These are phyloP conservation scores for Parazoanthus swiftii DNA, from an alignment of 92 coral and sea anemone species.

Conservation along the genomic window DNA sequence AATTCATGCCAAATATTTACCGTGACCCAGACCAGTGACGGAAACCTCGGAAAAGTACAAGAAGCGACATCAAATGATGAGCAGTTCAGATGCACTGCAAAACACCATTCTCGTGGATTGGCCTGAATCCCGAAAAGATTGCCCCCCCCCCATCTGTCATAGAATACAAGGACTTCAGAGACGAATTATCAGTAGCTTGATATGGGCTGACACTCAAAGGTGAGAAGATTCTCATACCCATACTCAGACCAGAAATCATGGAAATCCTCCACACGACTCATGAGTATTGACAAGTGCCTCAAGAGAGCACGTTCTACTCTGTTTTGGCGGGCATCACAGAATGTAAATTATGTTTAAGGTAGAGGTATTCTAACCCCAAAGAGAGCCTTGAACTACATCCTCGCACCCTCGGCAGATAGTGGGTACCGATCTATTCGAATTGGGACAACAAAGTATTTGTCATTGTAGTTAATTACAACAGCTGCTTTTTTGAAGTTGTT, in stretches of 20 bases:
- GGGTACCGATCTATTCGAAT: too few relatives aligned
- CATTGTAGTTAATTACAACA: too few relatives aligned
- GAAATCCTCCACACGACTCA: neutral
- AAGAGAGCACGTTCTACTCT: neutral
- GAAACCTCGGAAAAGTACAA: neutral
- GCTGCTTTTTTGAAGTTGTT: too few relatives aligned
- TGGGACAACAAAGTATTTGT: too few relatives aligned
- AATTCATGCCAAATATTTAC: too few relatives aligned
- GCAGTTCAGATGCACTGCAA: neutral
- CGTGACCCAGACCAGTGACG: too few relatives aligned
- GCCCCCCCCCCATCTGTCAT: neutral
- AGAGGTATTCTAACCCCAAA: too few relatives aligned
- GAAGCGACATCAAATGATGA: slow-evolving; percentile 3
- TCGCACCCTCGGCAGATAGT: too few relatives aligned
- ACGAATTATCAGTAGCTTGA: neutral
- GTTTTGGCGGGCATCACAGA: neutral
- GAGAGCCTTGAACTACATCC: too few relatives aligned
- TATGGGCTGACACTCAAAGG: slow-evolving; percentile 1
- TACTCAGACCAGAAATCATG: neutral
- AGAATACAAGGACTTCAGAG: neutral
- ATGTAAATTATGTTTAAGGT: too few relatives aligned
- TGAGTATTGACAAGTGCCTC: neutral
- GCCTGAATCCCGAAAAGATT: slow-evolving; percentile 2
- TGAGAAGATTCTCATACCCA: neutral
- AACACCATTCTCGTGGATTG: neutral